Evolutionary conservation across 2,888 invertebrate species (phyloP).

Genomic region (Dryomyza anilis): DNA sequence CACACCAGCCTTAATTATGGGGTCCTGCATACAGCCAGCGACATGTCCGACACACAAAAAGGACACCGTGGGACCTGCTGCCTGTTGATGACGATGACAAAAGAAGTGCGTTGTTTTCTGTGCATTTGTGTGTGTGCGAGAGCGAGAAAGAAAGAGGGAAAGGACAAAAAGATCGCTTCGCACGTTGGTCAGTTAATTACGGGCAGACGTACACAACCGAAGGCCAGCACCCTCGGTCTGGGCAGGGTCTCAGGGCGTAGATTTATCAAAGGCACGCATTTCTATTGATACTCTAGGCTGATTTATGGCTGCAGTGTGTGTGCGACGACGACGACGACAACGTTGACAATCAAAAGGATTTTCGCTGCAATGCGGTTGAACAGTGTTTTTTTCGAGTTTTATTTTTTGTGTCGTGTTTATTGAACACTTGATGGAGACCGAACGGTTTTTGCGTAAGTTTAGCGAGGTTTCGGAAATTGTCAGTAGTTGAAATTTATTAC

Average conservation of each 20-base stretch:
- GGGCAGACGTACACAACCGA: too few species aligned
- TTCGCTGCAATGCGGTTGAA: not conserved
- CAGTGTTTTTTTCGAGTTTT: too few species aligned
- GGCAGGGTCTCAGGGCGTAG: not conserved
- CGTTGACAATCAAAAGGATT: not conserved
- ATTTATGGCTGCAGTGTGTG: slow-evolving; percentile 23
- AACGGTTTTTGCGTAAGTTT: too few species aligned
- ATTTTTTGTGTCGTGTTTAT: too few species aligned
- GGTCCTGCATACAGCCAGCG: too few species aligned
- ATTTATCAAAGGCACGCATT: not conserved
- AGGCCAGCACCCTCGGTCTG: not conserved
- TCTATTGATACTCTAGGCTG: slow-evolving; percentile 22
- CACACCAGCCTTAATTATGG: too few species aligned
- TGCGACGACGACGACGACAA: not conserved
- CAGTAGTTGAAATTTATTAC: too few species aligned
- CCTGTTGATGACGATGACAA: not conserved
- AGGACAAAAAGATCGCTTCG: not conserved
- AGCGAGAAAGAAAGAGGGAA: too few species aligned
- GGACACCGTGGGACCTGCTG: too few species aligned
- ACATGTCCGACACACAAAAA: too few species aligned
- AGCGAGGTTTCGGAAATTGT: too few species aligned
- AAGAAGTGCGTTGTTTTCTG: not conserved
- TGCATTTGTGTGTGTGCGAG: not conserved
- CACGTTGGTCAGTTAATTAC: not conserved
- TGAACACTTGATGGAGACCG: too few species aligned